phyloP scores from a whole-genome alignment of 2,888 invertebrate species.

The Cyclophora punctaria region DNA sequence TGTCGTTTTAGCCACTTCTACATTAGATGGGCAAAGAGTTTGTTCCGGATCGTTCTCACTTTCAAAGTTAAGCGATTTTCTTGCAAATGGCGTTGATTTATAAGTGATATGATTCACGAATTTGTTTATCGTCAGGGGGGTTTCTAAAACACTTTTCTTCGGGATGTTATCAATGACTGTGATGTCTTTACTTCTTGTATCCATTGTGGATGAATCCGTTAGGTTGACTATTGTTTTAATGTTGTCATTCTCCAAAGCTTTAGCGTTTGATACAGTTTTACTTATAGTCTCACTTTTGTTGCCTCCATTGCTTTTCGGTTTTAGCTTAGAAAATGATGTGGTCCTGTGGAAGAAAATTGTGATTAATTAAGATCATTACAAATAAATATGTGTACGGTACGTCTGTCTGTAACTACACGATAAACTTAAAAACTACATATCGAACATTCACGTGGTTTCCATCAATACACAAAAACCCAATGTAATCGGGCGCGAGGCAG shows the following conservation, averaged over 20 bases:
- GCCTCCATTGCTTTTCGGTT: constrained; percentile 26
- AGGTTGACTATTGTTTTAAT: constrained; percentile 36
- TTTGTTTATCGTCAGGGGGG: constrained; percentile 52
- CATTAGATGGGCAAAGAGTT: constrained; percentile 43
- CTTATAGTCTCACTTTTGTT: constrained; percentile 20
- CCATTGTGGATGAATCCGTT: constrained; percentile 33
- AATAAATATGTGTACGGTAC: too few relatives aligned
- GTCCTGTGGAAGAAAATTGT: constrained; percentile 29
- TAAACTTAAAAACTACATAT: too few relatives aligned
- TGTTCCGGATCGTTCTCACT: constrained; percentile 36
- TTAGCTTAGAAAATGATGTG: constrained; percentile 35
- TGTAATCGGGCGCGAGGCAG: too few relatives aligned
- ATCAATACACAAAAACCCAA: too few relatives aligned
- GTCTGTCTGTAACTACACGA: too few relatives aligned
- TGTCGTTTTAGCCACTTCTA: constrained; percentile 42
- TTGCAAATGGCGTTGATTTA: constrained; percentile 59
- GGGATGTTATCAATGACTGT: constrained; percentile 29
- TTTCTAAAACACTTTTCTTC: constrained; percentile 34
- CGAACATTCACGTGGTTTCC: too few relatives aligned
- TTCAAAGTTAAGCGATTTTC: constrained; percentile 56
- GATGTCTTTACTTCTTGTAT: constrained; percentile 28
- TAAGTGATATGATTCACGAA: constrained; percentile 53
- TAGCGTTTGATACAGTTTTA: constrained; percentile 9
- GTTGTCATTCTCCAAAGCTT: constrained; percentile 12
- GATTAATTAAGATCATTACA: too few relatives aligned